These are phyloP conservation scores for Drosophila miranda DNA, from an alignment of 1,140 invertebrate genomes.

Conservation along the genomic window DNA sequence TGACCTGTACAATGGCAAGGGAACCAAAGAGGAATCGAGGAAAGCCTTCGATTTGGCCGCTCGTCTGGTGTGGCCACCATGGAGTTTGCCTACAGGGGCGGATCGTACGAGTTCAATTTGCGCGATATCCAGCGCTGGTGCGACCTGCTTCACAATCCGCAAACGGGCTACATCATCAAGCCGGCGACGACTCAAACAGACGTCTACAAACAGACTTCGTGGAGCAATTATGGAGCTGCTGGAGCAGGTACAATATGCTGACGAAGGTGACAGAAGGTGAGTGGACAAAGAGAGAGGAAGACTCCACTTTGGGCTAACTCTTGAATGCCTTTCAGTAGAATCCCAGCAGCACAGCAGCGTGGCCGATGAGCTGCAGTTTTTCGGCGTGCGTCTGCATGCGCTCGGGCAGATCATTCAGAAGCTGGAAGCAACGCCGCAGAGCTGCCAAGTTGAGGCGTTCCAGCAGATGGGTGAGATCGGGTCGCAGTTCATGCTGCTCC, in stretches of 20 bases:
- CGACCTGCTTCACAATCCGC: slow-evolving; percentile 83
- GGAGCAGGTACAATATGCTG: slow-evolving; percentile 69
- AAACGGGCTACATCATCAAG: slow-evolving; percentile 63
- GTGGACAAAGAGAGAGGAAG: neutral
- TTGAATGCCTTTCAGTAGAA: slow-evolving; percentile 32
- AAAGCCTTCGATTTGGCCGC: slow-evolving; percentile 84
- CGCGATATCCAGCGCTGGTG: slow-evolving; percentile 97
- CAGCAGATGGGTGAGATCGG: slow-evolving; percentile 32
- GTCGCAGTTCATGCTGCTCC: slow-evolving; percentile 37
- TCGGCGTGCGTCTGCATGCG: slow-evolving; percentile 49
- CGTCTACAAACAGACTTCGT: slow-evolving; percentile 33
- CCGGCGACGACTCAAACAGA: neutral
- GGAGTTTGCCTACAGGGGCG: slow-evolving; percentile 89
- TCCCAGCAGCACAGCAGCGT: slow-evolving; percentile 37
- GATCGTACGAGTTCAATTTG: slow-evolving; percentile 98
- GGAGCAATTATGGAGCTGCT: slow-evolving; percentile 51
- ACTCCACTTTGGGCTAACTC: neutral
- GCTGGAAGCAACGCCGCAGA: slow-evolving; percentile 38
- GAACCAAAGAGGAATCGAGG: neutral
- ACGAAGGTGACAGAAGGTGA: slow-evolving; percentile 54
- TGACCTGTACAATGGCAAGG: slow-evolving; percentile 36
- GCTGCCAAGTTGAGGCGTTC: slow-evolving; percentile 34
- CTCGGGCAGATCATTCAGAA: slow-evolving; percentile 46
- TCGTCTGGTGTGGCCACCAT: slow-evolving; percentile 87
- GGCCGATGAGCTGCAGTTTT: slow-evolving; percentile 60